Evolutionary conservation across 2,797 vertebrate genomes (phyloP).

Genomic region (Emys orbicularis): DNA sequence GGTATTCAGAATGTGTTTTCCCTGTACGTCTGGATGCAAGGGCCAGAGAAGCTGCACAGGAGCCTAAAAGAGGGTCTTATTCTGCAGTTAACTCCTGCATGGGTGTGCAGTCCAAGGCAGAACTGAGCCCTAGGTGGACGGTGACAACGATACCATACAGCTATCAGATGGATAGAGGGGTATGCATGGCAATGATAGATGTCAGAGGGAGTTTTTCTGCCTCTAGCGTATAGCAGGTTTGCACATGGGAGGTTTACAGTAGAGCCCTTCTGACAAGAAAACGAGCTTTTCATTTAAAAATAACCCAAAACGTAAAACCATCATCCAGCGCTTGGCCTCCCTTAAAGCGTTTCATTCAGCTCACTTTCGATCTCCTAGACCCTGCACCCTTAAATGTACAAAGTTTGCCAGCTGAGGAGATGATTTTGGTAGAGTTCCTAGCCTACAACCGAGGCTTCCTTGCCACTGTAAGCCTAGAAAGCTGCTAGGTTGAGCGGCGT

Average conservation of each 20-base stretch:
- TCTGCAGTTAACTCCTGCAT: not conserved
- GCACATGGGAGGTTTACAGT: not conserved
- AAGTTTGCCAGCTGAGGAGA: constrained; percentile 19
- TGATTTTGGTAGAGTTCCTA: constrained; percentile 35
- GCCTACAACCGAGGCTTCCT: constrained; percentile 33
- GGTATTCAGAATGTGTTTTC: not conserved
- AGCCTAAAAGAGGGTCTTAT: not conserved
- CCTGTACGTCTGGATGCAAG: accelerated
- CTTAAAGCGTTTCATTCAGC: not conserved
- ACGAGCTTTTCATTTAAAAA: not conserved
- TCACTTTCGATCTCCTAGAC: not conserved
- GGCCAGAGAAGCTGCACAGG: not conserved
- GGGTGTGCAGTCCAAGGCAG: not conserved
- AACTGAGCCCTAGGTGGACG: not conserved
- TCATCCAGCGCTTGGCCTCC: not conserved
- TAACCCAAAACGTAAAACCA: accelerated
- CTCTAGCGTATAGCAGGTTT: not conserved
- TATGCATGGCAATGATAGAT: not conserved
- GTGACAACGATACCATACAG: not conserved
- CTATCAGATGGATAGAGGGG: no score
- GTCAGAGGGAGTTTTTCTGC: not conserved
- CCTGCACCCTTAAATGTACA: constrained; percentile 12
- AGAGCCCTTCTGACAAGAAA: accelerated
- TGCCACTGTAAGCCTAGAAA: constrained; percentile 2
- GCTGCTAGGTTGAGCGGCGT: not conserved